phyloP scores from a whole-genome alignment of 2,888 invertebrate species.

The Parasteatoda lunata region DNA sequence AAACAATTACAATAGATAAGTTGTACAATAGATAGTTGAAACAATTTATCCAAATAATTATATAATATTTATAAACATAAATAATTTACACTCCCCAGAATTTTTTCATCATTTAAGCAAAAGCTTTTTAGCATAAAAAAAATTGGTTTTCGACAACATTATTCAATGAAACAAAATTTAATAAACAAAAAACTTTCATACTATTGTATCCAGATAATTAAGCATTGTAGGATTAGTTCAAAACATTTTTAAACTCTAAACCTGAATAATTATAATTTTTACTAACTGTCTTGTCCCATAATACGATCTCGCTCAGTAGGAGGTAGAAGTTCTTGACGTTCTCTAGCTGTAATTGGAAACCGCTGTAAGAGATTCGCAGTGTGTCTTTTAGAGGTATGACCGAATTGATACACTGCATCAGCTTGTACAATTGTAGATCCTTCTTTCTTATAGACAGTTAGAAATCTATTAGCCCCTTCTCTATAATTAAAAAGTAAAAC shows the following conservation, averaged over 20 bases:
- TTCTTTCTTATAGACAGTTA: slow-evolving; percentile 83
- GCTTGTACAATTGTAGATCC: slow-evolving; percentile 82
- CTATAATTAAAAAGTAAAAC: slow-evolving; percentile 72
- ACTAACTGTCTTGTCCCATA: slow-evolving; percentile 60
- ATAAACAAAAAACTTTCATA: too few relatives aligned
- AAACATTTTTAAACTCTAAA: neutral
- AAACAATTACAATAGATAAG: too few relatives aligned
- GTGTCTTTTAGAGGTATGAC: slow-evolving; percentile 80
- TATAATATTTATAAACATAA: too few relatives aligned
- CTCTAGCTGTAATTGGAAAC: slow-evolving; percentile 82
- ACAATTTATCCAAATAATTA: too few relatives aligned
- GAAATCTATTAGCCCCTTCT: slow-evolving; percentile 80
- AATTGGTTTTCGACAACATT: too few relatives aligned
- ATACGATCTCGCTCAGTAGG: slow-evolving; percentile 80
- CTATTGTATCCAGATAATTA: too few relatives aligned
- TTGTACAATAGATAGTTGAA: too few relatives aligned
- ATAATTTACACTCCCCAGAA: too few relatives aligned
- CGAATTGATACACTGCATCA: slow-evolving; percentile 81
- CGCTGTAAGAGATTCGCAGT: slow-evolving; percentile 80
- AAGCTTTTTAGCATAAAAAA: too few relatives aligned
- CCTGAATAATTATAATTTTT: slow-evolving; percentile 11
- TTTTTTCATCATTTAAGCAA: too few relatives aligned
- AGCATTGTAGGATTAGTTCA: neutral
- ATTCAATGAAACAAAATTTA: too few relatives aligned
- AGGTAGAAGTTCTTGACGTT: slow-evolving; percentile 82